Conservation (phyloP, 2,113 vertebrate genomes). For the Lanius ludovicianus region DNA sequence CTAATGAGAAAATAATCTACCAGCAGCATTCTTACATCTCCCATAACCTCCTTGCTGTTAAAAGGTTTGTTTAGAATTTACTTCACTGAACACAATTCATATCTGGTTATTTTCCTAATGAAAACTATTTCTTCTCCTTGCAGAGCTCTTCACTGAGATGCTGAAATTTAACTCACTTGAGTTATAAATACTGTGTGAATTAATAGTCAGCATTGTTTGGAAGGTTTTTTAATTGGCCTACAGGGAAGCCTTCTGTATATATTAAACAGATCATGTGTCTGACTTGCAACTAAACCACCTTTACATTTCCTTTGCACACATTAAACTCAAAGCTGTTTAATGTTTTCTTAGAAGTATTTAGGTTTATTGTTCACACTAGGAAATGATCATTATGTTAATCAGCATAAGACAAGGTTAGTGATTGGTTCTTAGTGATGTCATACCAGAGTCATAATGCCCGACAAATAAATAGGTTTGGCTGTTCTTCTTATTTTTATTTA, state of each 20-base stretch:
- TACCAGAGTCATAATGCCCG: constrained; percentile 42
- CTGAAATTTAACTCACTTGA: constrained; percentile 65
- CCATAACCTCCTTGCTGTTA: background rate
- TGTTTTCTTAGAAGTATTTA: constrained; percentile 52
- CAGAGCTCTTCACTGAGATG: constrained; percentile 50
- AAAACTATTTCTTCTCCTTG: constrained; percentile 30
- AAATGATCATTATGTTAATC: background rate
- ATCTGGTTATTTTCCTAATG: constrained; percentile 55
- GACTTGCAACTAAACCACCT: constrained; percentile 64
- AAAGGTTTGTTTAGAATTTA: constrained; percentile 58
- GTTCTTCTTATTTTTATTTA: constrained; percentile 81
- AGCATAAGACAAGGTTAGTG: constrained; percentile 38
- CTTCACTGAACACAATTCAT: constrained; percentile 42
- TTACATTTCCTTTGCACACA: constrained; percentile 59
- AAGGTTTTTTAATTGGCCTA: constrained; percentile 76
- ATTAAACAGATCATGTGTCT: constrained; percentile 70
- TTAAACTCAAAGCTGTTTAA: constrained; percentile 52
- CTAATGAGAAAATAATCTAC: constrained; percentile 76
- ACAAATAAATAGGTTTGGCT: constrained; percentile 68
- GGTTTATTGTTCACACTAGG: constrained; percentile 47
- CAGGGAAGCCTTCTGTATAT: constrained; percentile 71
- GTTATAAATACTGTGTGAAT: constrained; percentile 69
- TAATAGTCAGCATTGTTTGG: constrained; percentile 72
- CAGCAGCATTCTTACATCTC: constrained; percentile 57
- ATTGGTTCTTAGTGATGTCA: constrained; percentile 67